Conservation (phyloP, 2,888 invertebrate species). For the Eupithecia tripunctaria region DNA sequence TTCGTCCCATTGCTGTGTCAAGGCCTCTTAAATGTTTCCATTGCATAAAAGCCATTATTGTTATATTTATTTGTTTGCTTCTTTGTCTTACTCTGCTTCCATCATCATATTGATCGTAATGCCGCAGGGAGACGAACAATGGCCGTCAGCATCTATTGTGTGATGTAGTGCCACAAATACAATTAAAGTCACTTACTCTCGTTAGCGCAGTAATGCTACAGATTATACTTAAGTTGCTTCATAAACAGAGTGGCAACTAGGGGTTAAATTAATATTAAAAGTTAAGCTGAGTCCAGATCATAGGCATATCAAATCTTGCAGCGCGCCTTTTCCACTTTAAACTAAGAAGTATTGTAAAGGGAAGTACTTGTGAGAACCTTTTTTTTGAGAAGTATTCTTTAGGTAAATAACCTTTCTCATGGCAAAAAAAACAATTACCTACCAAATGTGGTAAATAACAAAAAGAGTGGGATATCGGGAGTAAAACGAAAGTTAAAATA, state of each 20-base stretch:
- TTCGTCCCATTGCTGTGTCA: neutral
- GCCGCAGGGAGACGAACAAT: slow-evolving; percentile 48
- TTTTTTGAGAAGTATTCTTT: neutral
- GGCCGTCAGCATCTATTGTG: slow-evolving; percentile 63
- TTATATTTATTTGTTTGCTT: neutral
- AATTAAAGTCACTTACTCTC: slow-evolving; percentile 82
- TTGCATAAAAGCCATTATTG: neutral
- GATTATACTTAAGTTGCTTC: slow-evolving; percentile 29
- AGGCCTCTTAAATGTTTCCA: neutral
- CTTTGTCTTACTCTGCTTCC: slow-evolving; percentile 11
- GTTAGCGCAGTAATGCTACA: slow-evolving; percentile 69
- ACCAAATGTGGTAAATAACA: neutral
- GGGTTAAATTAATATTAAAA: slow-evolving; percentile 4
- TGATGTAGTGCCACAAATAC: slow-evolving; percentile 77
- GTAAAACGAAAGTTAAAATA: neutral
- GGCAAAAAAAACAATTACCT: neutral
- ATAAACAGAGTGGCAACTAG: slow-evolving; percentile 21
- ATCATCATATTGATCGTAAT: slow-evolving; percentile 37
- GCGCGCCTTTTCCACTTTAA: neutral
- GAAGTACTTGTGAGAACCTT: neutral
- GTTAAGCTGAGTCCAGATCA: neutral
- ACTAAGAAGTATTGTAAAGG: neutral
- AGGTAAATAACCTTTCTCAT: neutral
- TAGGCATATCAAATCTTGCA: neutral
- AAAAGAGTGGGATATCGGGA: neutral